Base-by-base conservation (phyloP, 2,113 vertebrate species). In the Capreolus pygargus region DNA sequence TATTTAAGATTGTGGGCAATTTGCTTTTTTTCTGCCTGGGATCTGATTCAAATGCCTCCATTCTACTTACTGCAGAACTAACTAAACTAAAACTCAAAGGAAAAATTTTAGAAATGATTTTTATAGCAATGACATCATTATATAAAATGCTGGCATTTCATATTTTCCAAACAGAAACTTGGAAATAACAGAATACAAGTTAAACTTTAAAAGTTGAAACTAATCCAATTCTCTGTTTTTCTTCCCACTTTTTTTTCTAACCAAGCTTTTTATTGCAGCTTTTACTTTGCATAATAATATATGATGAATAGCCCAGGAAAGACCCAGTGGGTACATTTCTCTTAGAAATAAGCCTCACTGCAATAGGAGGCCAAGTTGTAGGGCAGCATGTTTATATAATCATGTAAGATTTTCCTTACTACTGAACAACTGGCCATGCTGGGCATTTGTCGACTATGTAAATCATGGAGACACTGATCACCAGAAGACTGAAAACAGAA, bases 101-200 rank as follows among this genome's bases (percentile, higher is more conserved):
- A 92, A 97, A 70, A 86, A 64, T 89, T 97, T 93, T 87, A 98
- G 97, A 96, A 95, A 97, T 97, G 3, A 96, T 79, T 98, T 98
- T 99, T 98, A 98, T 97, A 94, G 78, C 81, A 97, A 83, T 97
- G 86, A 98, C 96, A 98, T 97, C 82, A 98, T 97, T 98, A 98
- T 91, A 94, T 97, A 95, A 98, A 98, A 98, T 92, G 86, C 0
- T 97, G 91, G n/a, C 91, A 98, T 98, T 98, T 98, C 97, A 97
- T 94, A 98, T 98, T 98, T 98, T 98, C 97, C 96, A 98, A 97
- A 97, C 92, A 98, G 83, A 98, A 74, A 89, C 79, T 97, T 98
- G 94, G 94, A 98, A 98, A 98, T 96, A 97, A 52, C 27, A 98
- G 86, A 94, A 98, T 90, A 91, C 98, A 97, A 61, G 36, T 98